Evolutionary conservation across 2,888 invertebrate species (phyloP).

Genomic region (Sussaba pulchella): DNA sequence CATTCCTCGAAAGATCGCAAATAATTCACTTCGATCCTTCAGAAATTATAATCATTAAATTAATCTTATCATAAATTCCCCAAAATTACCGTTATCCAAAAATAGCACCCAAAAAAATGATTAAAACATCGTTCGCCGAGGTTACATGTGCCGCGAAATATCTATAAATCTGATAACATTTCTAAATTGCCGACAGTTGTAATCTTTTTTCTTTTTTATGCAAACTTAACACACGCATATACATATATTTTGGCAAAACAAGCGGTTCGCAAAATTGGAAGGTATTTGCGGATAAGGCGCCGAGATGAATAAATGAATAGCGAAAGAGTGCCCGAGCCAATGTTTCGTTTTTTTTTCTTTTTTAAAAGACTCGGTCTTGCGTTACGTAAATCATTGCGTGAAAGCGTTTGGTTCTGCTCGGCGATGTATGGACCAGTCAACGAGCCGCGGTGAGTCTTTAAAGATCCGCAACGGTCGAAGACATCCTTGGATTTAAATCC

Average conservation of each 20-base stretch:
- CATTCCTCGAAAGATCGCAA: no score
- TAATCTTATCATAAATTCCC: no score
- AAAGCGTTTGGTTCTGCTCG: slow-evolving; percentile 45
- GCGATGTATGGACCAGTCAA: slow-evolving; percentile 35
- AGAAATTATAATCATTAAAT: no score
- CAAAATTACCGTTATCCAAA: no score
- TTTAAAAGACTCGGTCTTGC: neutral
- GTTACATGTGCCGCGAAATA: no score
- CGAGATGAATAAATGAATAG: slow-evolving; percentile 45
- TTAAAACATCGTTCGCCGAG: no score
- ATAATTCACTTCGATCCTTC: no score
- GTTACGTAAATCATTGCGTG: slow-evolving; percentile 71
- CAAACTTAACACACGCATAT: no score
- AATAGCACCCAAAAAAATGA: no score
- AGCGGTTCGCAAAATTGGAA: neutral
- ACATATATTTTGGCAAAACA: neutral
- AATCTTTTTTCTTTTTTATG: neutral
- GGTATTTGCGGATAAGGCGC: slow-evolving; percentile 11
- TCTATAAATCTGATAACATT: neutral
- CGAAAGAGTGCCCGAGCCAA: slow-evolving; percentile 27
- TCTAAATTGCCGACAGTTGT: neutral
- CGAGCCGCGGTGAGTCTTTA: slow-evolving; percentile 59
- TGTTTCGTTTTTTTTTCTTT: neutral
- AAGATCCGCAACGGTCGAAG: slow-evolving; percentile 75
- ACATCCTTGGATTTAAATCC: slow-evolving; percentile 79